phyloP scores from a whole-genome alignment of 2,797 vertebrate species.

The Cygnus olor region DNA sequence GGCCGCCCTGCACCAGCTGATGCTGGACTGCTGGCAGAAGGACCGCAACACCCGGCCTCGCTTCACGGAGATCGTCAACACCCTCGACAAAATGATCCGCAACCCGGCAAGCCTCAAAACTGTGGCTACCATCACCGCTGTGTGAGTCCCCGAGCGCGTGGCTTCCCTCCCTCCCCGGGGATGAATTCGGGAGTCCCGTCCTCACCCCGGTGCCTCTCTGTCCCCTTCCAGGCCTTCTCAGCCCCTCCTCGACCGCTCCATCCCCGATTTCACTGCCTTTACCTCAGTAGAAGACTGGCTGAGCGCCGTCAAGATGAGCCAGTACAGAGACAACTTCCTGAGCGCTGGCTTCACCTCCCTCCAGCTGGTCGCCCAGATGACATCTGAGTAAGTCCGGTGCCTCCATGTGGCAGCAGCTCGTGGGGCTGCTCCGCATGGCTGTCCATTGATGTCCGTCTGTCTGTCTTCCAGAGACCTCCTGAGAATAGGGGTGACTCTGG shows the following conservation, averaged over 20 bases:
- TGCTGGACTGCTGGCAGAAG: conserved; percentile 99
- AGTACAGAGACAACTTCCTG: conserved; percentile 98
- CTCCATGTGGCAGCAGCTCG: fast-evolving
- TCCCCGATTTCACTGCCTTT: conserved; percentile 98
- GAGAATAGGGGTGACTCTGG: conserved; percentile 98
- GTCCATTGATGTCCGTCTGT: background rate
- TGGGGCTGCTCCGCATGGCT: background rate
- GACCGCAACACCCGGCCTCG: conserved; percentile 96
- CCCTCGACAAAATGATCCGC: conserved; percentile 98
- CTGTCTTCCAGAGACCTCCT: conserved; percentile 89
- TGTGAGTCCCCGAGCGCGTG: conserved; percentile 80
- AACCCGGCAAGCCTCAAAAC: conserved; percentile 98
- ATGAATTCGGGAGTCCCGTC: no score
- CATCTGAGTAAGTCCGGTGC: conserved; percentile 90
- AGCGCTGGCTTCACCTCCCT: conserved; percentile 97
- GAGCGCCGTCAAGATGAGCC: conserved; percentile 97
- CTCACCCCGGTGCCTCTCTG: background rate
- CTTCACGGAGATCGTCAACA: conserved; percentile 96
- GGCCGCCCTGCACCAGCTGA: conserved; percentile 94
- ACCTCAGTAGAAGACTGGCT: conserved; percentile 99
- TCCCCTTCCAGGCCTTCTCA: conserved; percentile 91
- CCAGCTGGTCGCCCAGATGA: conserved; percentile 96
- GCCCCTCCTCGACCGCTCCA: conserved; percentile 95
- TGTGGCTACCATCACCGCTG: conserved; percentile 95
- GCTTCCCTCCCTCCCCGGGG: background rate